Evolutionary conservation across 2,113 vertebrate species (phyloP).

Genomic region (Nothoprocta perdicaria): DNA sequence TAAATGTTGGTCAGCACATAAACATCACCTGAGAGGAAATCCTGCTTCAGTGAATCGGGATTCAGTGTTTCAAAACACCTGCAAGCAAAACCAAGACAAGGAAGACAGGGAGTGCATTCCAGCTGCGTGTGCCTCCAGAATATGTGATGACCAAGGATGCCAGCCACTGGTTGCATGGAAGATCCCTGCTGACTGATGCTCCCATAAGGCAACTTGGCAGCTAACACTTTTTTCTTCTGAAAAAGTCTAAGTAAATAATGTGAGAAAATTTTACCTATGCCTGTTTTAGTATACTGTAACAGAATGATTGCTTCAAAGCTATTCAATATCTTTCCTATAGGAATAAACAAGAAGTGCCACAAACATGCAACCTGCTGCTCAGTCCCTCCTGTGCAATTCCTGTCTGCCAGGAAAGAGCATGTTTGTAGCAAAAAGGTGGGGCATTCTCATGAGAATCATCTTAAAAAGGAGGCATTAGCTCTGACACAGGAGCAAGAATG

Average conservation of each 20-base stretch:
- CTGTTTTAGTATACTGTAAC: background rate
- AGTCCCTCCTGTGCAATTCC: background rate
- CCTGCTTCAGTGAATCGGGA: background rate
- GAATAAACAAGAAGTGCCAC: background rate
- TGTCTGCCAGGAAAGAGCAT: background rate
- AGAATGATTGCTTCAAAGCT: background rate
- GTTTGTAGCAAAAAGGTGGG: background rate
- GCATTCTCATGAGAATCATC: background rate
- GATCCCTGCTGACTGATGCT: background rate
- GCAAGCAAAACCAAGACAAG: background rate
- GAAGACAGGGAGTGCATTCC: background rate
- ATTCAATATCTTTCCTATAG: fast-evolving
- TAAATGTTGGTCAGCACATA: background rate
- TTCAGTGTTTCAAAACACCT: background rate
- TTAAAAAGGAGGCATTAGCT: background rate
- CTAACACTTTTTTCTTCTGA: background rate
- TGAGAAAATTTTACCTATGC: background rate
- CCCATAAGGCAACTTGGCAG: background rate
- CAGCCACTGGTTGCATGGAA: background rate
- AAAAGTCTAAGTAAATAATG: background rate
- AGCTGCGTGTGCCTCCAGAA: background rate
- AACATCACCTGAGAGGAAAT: background rate
- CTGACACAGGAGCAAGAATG: background rate
- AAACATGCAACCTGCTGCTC: background rate
- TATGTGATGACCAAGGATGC: fast-evolving